These are phyloP conservation scores for Isotomurus palustris DNA, from an alignment of 2,888 invertebrate species.

Conservation along the genomic window DNA sequence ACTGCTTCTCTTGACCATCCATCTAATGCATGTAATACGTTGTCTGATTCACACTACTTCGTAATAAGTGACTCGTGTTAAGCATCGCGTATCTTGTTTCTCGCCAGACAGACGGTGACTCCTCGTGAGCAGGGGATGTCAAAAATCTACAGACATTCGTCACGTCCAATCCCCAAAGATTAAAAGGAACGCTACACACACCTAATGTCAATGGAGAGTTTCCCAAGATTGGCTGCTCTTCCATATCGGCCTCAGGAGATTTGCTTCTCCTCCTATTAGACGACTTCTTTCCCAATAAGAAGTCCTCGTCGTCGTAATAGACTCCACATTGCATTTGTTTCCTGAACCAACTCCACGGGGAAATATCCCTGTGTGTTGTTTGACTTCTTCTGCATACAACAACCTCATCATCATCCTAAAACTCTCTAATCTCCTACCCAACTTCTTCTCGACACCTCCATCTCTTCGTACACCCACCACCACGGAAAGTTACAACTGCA, in stretches of 20 bases:
- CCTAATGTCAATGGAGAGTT: constrained; percentile 28
- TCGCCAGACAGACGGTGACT: too few species aligned
- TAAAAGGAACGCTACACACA: constrained; percentile 29
- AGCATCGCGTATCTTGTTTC: neutral
- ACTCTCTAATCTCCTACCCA: too few species aligned
- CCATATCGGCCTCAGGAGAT: constrained; percentile 28
- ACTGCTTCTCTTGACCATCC: neutral
- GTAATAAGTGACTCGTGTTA: neutral
- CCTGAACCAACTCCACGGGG: neutral
- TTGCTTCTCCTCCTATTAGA: neutral
- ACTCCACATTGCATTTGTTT: neutral
- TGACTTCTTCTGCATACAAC: neutral
- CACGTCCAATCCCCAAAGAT: constrained; percentile 34
- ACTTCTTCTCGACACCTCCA: too few species aligned
- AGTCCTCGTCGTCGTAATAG: neutral
- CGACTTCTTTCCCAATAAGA: neutral
- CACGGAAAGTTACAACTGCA: too few species aligned
- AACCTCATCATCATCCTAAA: too few species aligned
- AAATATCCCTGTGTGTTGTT: neutral
- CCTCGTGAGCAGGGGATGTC: constrained; percentile 3
- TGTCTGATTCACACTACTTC: neutral
- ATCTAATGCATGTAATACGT: constrained; percentile 1
- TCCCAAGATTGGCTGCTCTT: constrained; percentile 27
- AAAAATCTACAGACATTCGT: constrained; percentile 31
- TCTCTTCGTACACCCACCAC: too few species aligned